phyloP scores from a whole-genome alignment of 2,888 invertebrate genomes.

The Xylocampa areola region DNA sequence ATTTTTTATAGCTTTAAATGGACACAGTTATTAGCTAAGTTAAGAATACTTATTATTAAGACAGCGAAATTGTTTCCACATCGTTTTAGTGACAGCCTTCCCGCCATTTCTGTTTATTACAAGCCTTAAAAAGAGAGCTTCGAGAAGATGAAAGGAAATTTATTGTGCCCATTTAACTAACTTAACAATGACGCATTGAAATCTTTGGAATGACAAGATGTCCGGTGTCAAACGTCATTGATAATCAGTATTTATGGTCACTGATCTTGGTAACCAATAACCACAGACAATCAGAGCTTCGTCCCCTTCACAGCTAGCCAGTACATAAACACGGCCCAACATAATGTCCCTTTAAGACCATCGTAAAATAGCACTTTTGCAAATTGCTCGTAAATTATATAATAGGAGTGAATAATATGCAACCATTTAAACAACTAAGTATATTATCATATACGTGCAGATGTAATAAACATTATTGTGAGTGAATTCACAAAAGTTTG shows the following conservation, averaged over 20 bases:
- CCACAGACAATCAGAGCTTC: constrained; percentile 21
- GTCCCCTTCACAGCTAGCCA: constrained; percentile 21
- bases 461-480: constrained; percentile 67
- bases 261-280: constrained; percentile 3
- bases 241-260: constrained; percentile 32
- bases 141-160: too few relatives aligned
- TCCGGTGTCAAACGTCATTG: background rate
- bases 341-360: constrained; percentile 63
- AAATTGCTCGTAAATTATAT: constrained; percentile 84
- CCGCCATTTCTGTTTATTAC: too few relatives aligned
- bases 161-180: too few relatives aligned
- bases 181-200: too few relatives aligned
- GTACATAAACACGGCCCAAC: constrained; percentile 47
- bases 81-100: too few relatives aligned
- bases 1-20: background rate
- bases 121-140: too few relatives aligned
- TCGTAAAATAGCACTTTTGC: constrained; percentile 79
- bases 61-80: too few relatives aligned
- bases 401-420: constrained; percentile 70
- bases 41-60: too few relatives aligned
- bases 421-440: constrained; percentile 68
- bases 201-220: background rate
- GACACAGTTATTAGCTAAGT: background rate
- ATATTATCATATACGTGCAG: constrained; percentile 66
- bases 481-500: constrained; percentile 58